Evolutionary conservation across 2,113 vertebrate species (phyloP), one percentile per base, ranked within the genome.

Genomic region (Sphyrna mokarran): DNA sequence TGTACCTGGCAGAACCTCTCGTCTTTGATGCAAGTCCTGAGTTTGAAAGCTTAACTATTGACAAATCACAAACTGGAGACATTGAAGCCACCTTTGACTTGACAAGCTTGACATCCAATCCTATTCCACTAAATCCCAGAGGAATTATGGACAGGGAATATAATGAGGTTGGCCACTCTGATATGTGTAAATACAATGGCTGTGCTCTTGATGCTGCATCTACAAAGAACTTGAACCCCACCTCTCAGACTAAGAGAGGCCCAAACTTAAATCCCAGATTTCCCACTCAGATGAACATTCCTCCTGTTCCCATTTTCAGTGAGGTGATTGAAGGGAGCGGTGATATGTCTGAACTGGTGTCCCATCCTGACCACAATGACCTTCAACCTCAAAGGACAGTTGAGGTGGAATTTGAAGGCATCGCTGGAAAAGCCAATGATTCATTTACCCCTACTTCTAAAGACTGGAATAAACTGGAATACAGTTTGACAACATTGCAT

Each of bases 11-110:
- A 37, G 61, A 93, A 13, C 61, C 58, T 66, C 33, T 93, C 9
- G n/a, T 93, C 61, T 93, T 93, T 66, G 89, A 93, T 37, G 89
- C 9, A 66, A 93, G 89, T 66, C 61, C 61, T 66, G 61, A 68
- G 61, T 93, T 93, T 93, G 58, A 93, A 93, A 68, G 61, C 61
- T 37, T 93, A 66, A 58, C 18, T 61, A 10, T 93, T 93, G 33
- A 93, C 29, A 93, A 93, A 37, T 93, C 89, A 93, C 33, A 66
- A 66, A 37, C 33, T 22, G 89, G n/a, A 66, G 37, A 33, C 61
- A 93, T 16, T n/a, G 89, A 93, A 66, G 89, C 16, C 16, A 40
- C 37, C 18, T 61, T 93, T 18, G 89, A 93, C 37, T 0, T 22
- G 18, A 40, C 16, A 16, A 83, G 80, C 37, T 4, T 40, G 16